Conservation (phyloP, 2,888 invertebrate species). For the Brachypalpus laphriformis region DNA sequence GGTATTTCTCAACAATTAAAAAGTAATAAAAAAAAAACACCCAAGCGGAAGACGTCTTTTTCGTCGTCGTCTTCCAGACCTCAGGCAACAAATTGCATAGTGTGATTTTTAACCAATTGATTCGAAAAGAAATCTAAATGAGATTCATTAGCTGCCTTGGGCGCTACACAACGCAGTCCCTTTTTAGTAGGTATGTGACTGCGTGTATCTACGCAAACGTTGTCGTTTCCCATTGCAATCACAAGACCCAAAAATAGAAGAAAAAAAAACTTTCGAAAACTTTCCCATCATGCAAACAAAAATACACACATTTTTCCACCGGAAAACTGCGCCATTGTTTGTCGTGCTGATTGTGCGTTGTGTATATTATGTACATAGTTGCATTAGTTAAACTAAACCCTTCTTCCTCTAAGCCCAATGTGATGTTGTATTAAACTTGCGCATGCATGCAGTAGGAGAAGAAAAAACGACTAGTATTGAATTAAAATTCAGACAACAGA, state of each 20-base stretch:
- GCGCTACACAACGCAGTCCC: constrained; percentile 41
- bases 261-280: constrained; percentile 72
- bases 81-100: constrained; percentile 53
- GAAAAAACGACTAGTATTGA: constrained; percentile 10
- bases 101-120: constrained; percentile 66
- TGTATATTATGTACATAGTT: constrained; percentile 49
- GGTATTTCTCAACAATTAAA: constrained; percentile 39
- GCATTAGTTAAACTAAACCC: constrained; percentile 66
- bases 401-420: constrained; percentile 14
- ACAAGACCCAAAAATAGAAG: constrained; percentile 26
- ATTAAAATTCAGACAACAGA: constrained; percentile 54
- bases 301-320: constrained; percentile 49
- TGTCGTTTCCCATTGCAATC: constrained; percentile 62
- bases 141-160: constrained; percentile 39
- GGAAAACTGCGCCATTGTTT: constrained; percentile 71
- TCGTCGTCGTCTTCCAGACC: constrained; percentile 37
- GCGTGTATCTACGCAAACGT: constrained; percentile 31
- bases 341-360: constrained; percentile 57
- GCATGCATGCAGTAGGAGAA: constrained; percentile 16
- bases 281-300: constrained; percentile 72
- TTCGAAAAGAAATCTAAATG: constrained; percentile 33
- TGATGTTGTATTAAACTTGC: constrained; percentile 22
- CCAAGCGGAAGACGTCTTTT: constrained; percentile 56
- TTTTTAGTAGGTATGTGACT: constrained; percentile 41
- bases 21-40: constrained; percentile 35